Percentiles rank a stretch among this genome's conserved stretches.
phyloP scores from a whole-genome alignment of 1,140 invertebrate genomes.

The Antheraea pernyi region DNA sequence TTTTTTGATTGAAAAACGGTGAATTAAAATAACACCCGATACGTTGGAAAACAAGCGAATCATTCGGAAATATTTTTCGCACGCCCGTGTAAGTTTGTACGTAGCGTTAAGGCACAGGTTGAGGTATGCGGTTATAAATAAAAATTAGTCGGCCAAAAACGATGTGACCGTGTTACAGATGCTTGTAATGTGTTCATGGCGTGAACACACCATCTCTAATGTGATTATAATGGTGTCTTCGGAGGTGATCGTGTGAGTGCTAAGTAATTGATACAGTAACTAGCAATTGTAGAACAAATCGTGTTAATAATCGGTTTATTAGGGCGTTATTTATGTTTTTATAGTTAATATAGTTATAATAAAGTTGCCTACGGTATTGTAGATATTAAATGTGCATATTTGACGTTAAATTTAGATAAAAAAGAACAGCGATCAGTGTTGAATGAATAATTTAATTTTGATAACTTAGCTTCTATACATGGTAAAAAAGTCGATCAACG shows the following conservation, averaged over 20 bases:
- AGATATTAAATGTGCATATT: background rate
- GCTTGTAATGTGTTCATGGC: slow-evolving; percentile 68
- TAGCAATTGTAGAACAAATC: slow-evolving; percentile 40
- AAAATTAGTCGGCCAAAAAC: slow-evolving; percentile 68
- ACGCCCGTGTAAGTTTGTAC: slow-evolving; percentile 48
- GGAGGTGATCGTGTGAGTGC: slow-evolving; percentile 47
- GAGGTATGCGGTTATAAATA: slow-evolving; percentile 64
- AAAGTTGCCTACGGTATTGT: background rate
- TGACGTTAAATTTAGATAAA: background rate
- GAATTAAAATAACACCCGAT: slow-evolving; percentile 42
- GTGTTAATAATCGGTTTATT: slow-evolving; percentile 1
- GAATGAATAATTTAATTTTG: background rate
- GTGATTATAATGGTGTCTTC: slow-evolving; percentile 69
- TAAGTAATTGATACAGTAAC: slow-evolving; percentile 70
- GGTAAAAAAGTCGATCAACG: background rate
- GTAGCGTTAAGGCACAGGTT: slow-evolving; percentile 32
- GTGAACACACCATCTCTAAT: slow-evolving; percentile 70
- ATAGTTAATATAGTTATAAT: background rate
- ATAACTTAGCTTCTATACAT: background rate
- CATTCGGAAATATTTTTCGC: slow-evolving; percentile 51
- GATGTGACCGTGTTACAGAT: slow-evolving; percentile 74
- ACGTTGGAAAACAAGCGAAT: slow-evolving; percentile 35
- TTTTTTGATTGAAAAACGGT: slow-evolving; percentile 63
- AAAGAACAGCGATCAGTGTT: background rate
- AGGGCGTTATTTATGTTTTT: background rate